These are phyloP conservation scores for Ichneumon xanthorius DNA, from an alignment of 2,888 invertebrate genomes.

Conservation along the genomic window DNA sequence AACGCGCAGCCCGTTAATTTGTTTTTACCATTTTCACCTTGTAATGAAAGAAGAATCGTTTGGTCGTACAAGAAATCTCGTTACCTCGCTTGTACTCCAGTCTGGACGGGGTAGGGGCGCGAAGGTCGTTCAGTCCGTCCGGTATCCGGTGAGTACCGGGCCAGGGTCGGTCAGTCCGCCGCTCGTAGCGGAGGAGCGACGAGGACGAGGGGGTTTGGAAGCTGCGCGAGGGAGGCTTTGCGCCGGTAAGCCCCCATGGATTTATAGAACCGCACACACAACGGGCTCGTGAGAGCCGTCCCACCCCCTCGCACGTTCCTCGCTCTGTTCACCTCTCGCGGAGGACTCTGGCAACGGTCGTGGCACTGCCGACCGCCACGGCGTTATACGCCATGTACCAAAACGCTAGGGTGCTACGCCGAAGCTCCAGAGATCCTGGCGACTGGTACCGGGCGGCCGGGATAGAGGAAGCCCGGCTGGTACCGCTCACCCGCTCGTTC, in stretches of 20 bases:
- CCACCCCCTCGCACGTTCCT: slow-evolving; percentile 13
- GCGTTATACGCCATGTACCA: slow-evolving; percentile 81
- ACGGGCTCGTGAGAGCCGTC: slow-evolving; percentile 60
- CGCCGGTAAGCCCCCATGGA: slow-evolving; percentile 84
- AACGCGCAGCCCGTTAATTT: no score
- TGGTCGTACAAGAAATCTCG: neutral
- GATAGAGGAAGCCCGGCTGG: neutral
- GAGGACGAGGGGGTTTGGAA: slow-evolving; percentile 73
- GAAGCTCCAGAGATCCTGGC: slow-evolving; percentile 71
- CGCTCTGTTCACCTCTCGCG: slow-evolving; percentile 53
- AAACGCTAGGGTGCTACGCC: slow-evolving; percentile 74
- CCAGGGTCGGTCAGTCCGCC: neutral
- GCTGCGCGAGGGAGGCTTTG: slow-evolving; percentile 85
- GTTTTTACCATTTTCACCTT: neutral
- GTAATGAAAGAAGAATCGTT: neutral
- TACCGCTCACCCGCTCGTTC: slow-evolving; percentile 58
- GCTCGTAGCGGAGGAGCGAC: slow-evolving; percentile 55
- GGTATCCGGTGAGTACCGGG: neutral
- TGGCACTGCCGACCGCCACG: slow-evolving; percentile 71
- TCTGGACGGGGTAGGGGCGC: slow-evolving; percentile 37
- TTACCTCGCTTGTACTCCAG: slow-evolving; percentile 12
- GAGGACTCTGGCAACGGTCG: slow-evolving; percentile 70
- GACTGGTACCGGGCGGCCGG: slow-evolving; percentile 37
- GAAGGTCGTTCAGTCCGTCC: slow-evolving; percentile 21
- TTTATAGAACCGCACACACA: slow-evolving; percentile 84